Base-by-base conservation (phyloP, 1,140 invertebrate species). In the Eurosta solidaginis region DNA sequence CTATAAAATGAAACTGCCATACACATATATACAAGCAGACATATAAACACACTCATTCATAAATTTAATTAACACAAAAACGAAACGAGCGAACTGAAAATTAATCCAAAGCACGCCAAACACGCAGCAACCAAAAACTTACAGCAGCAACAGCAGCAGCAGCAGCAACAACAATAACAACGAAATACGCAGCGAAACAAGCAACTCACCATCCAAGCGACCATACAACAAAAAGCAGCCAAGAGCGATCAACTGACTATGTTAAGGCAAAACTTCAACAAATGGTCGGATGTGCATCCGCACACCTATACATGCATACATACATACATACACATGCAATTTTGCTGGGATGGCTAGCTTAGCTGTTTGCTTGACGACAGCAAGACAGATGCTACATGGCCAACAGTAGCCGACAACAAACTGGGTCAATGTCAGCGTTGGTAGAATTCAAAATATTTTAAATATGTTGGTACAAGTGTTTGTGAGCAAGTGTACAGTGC, bases 21-120 rank as follows among this genome's bases (percentile, higher is more conserved):
- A 29, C n/a, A 54, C 52, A 54, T 29, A 54, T 14, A 29, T 40
- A 40, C 17, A 40, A 20, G 22, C 33, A 20, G 36, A 68, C n/a
- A 42, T 36, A 33, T 6, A 33, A 17, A 29, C 12, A 59, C 17
- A 7, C 27, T 3, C 27, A 63, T 27, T 20, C 33, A 68, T 40
- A 33, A 40, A 68, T 68, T 68, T 68, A 68, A 68, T 68, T 68
- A 68, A 68, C 59, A 68, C 59, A 68, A 68, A 36, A 40, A 33
- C 29, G 36, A 5, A 40, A 20, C 59, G 33, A 68, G 40, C 59
- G 59, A 68, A 68, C 29, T 40, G n/a, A 68, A 68, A 68, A 40
- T 68, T 40, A 68, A 68, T 59, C 54, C 33, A 59, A 59, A n/a
- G 33, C 54, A 59, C 54, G 54, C 54, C 54, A 59, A 33, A 22